These are phyloP conservation scores for Parapristionchus giblindavisi DNA, from an alignment of 2,888 invertebrate genomes.

Conservation along the genomic window DNA sequence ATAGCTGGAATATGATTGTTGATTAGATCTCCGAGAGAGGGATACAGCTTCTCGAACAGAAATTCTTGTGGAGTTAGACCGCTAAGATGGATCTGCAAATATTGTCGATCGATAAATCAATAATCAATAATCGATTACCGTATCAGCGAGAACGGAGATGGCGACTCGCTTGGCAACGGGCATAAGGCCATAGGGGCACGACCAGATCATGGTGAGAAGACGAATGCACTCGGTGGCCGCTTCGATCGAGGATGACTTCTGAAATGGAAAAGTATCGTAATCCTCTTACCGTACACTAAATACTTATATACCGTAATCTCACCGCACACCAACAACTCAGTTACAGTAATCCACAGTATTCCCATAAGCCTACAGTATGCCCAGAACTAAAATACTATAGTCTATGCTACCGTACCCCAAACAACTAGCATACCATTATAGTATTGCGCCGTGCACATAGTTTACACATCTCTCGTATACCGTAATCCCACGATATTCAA, in stretches of 20 bases:
- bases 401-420: not conserved
- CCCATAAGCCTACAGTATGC: not conserved
- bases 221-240: not conserved
- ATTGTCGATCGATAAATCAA: too few relatives aligned
- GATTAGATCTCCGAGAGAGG: too few relatives aligned
- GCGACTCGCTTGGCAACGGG: conserved; percentile 35
- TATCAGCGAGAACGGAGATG: conserved; percentile 9
- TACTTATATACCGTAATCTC: not conserved
- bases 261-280: not conserved
- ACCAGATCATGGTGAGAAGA: conserved; percentile 24
- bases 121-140: too few relatives aligned
- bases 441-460: too few relatives aligned
- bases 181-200: conserved; percentile 22
- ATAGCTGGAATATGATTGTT: too few relatives aligned
- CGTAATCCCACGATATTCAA: not conserved
- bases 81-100: too few relatives aligned
- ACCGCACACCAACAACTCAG: too few relatives aligned
- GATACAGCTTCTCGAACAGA: too few relatives aligned
- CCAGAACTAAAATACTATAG: not conserved
- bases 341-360: too few relatives aligned
- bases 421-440: not conserved
- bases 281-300: not conserved
- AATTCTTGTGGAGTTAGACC: too few relatives aligned
- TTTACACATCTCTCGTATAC: too few relatives aligned
- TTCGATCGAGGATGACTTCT: not conserved